These are phyloP conservation scores for Prenolepis imparis DNA, from an alignment of 2,888 invertebrate genomes.

Conservation along the genomic window DNA sequence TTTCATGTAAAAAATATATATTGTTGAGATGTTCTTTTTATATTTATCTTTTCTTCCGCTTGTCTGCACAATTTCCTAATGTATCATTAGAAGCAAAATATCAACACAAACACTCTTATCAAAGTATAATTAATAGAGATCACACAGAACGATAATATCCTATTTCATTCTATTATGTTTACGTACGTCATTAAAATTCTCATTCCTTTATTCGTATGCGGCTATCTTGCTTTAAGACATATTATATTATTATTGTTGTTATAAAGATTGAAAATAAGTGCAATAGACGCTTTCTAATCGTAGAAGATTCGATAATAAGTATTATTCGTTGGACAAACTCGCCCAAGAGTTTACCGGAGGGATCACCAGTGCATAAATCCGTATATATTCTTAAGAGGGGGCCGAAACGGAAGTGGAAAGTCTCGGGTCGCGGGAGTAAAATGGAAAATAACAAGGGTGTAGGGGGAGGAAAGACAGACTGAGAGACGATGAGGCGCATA, in stretches of 20 bases:
- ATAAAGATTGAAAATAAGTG: background rate
- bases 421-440: slow-evolving; percentile 25
- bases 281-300: background rate
- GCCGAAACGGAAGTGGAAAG: slow-evolving; percentile 41
- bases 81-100: background rate
- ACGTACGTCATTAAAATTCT: slow-evolving; percentile 4
- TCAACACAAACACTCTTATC: no score
- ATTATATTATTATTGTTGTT: background rate
- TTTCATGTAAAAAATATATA: background rate
- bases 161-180: background rate
- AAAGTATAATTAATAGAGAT: no score
- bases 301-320: background rate
- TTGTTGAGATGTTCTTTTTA: background rate
- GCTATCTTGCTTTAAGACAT: background rate
- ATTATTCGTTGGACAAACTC: background rate
- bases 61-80: background rate
- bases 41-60: background rate
- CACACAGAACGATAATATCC: background rate
- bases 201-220: background rate
- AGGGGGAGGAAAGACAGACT: slow-evolving; percentile 12
- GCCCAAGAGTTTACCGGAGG: slow-evolving; percentile 22
- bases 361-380: slow-evolving; percentile 37
- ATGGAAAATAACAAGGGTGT: background rate
- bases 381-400: slow-evolving; percentile 9
- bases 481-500: slow-evolving; percentile 9